Evolutionary conservation across 2,797 vertebrate species (phyloP).

Genomic region (Bufotes viridis): DNA sequence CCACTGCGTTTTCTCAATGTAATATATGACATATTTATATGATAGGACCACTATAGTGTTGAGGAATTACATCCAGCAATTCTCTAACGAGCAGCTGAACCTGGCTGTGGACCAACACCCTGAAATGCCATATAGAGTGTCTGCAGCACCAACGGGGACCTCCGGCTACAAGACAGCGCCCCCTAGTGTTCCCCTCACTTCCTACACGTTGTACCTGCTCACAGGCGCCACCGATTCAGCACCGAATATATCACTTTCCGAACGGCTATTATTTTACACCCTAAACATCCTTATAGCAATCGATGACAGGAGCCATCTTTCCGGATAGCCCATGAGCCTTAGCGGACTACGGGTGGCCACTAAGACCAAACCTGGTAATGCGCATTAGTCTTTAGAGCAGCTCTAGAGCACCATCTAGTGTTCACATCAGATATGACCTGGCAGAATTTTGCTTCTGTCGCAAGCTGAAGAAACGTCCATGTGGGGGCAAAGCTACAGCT

Average conservation of each 20-base stretch:
- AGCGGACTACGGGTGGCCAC: conserved; percentile 7
- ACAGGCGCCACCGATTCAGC: neutral
- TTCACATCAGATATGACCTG: neutral
- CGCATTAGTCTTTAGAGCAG: too few relatives aligned
- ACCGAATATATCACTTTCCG: neutral
- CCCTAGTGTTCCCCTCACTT: neutral
- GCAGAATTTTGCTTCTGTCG: neutral
- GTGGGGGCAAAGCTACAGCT: too few relatives aligned
- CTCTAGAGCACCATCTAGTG: conserved; percentile 29
- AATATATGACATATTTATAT: too few relatives aligned
- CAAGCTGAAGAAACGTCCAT: too few relatives aligned
- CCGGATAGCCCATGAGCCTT: conserved; percentile 28
- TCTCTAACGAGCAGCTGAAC: too few relatives aligned
- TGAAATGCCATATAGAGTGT: neutral
- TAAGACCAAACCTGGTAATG: neutral
- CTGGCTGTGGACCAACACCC: neutral
- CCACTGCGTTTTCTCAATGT: too few relatives aligned
- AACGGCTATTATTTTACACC: neutral
- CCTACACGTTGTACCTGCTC: neutral
- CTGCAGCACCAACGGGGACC: neutral
- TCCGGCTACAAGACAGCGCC: neutral
- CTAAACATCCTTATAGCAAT: neutral
- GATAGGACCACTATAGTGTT: too few relatives aligned
- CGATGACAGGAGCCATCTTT: conserved; percentile 3
- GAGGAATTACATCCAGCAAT: too few relatives aligned